A percentile compares a stretch with the other conserved stretches of the same genome.
These are phyloP conservation scores for Pseudorhiza aurosa DNA, from an alignment of 30 jellyfish, hydroid and myxozoan genomes.

Conservation along the genomic window DNA sequence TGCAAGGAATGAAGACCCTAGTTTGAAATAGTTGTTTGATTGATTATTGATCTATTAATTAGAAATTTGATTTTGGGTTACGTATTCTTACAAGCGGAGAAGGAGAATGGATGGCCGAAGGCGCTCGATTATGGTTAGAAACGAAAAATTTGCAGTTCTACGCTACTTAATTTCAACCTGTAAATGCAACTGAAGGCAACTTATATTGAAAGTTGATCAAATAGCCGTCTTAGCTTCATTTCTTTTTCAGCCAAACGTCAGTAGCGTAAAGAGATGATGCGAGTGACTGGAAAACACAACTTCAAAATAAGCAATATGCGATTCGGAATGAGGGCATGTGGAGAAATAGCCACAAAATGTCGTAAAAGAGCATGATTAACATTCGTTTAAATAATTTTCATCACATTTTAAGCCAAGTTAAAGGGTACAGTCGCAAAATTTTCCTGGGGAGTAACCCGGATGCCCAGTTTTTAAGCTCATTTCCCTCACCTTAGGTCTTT, in stretches of 20 bases:
- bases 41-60: constrained; percentile 11
- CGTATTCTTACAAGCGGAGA: neutral
- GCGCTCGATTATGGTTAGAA: constrained; percentile 8
- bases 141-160: neutral
- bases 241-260: neutral
- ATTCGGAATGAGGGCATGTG: neutral
- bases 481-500: constrained; percentile 25
- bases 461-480: neutral
- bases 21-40: constrained; percentile 34
- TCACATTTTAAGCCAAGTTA: neutral
- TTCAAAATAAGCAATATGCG: constrained; percentile 7
- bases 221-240: constrained; percentile 9
- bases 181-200: constrained; percentile 53
- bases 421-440: constrained; percentile 32
- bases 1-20: constrained; percentile 40
- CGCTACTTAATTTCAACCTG: constrained; percentile 9
- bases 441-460: neutral
- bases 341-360: neutral
- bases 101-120: neutral
- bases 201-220: constrained; percentile 7
- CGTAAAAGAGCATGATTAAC: constrained; percentile 12
- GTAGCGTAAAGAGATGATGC: constrained; percentile 8
- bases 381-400: too few relatives aligned
- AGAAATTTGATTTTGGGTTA: neutral
- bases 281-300: neutral